These are phyloP conservation scores for Mesorhabditis sp. DNA, from an alignment of 2,888 invertebrate genomes.

Conservation along the genomic window DNA sequence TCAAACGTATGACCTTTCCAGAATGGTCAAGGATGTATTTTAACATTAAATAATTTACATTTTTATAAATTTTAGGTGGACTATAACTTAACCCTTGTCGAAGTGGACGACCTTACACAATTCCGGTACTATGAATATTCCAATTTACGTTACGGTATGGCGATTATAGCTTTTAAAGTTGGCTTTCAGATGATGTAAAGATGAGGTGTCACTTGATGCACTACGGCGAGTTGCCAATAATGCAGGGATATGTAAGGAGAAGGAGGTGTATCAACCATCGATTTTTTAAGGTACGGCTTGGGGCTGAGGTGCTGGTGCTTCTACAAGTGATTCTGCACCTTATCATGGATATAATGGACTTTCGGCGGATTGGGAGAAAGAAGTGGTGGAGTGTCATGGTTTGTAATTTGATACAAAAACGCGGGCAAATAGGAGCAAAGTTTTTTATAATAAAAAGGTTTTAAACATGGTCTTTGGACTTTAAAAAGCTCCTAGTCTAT, in stretches of 20 bases:
- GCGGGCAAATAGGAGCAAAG: background rate
- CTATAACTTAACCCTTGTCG: background rate
- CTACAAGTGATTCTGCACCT: constrained; percentile 38
- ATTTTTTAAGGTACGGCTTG: constrained; percentile 32
- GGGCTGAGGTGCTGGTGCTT: constrained; percentile 39
- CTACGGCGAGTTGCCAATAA: constrained; percentile 3
- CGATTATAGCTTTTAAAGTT: background rate
- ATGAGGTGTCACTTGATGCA: constrained; percentile 11
- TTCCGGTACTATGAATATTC: background rate
- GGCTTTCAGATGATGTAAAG: constrained; percentile 8
- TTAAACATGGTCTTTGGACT: too few relatives aligned
- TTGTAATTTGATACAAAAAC: constrained; percentile 48
- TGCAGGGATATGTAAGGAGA: background rate
- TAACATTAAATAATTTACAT: background rate
- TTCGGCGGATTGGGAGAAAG: constrained; percentile 42
- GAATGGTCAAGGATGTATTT: background rate
- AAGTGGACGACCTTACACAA: background rate
- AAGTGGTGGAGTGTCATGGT: constrained; percentile 79
- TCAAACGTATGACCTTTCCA: background rate
- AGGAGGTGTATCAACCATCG: background rate
- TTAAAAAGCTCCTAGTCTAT: too few relatives aligned
- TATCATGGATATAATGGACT: constrained; percentile 38
- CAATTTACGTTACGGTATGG: background rate
- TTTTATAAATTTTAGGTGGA: background rate
- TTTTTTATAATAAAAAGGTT: background rate